Conservation (phyloP, 2,113 vertebrate species). For the Notechis scutatus region DNA sequence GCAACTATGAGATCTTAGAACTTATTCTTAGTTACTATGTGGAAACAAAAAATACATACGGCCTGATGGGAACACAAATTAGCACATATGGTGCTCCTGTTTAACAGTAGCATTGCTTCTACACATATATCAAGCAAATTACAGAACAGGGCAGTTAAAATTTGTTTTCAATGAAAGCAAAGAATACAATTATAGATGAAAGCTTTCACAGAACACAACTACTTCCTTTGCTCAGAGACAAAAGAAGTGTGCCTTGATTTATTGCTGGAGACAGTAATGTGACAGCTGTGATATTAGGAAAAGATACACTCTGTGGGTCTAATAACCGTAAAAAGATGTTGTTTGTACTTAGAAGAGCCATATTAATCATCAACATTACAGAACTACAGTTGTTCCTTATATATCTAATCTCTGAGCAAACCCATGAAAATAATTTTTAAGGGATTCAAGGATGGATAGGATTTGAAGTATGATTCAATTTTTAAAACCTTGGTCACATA, state of each 20-base stretch:
- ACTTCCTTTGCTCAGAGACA: not conserved
- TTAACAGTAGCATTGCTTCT: not conserved
- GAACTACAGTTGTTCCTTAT: not conserved
- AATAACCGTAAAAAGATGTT: conserved; percentile 1
- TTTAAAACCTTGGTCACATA: not conserved
- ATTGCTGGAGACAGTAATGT: not conserved
- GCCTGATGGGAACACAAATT: not conserved
- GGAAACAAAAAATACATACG: not conserved
- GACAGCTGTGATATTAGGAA: conserved; percentile 4
- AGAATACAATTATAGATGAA: not conserved
- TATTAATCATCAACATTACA: not conserved
- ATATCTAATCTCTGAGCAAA: not conserved
- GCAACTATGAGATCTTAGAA: not conserved
- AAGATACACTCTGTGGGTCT: not conserved
- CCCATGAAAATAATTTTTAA: not conserved
- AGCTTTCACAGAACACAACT: conserved; percentile 3
- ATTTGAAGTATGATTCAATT: not conserved
- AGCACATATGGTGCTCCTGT: not conserved
- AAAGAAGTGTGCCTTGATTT: not conserved
- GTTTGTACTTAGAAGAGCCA: not conserved
- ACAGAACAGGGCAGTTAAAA: not conserved
- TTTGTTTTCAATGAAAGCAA: not conserved
- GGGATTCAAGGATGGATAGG: not conserved
- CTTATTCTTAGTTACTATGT: not conserved
- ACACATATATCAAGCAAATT: not conserved